Evolutionary conservation across 2,113 vertebrate species (phyloP).

Genomic region (Salvator merianae): DNA sequence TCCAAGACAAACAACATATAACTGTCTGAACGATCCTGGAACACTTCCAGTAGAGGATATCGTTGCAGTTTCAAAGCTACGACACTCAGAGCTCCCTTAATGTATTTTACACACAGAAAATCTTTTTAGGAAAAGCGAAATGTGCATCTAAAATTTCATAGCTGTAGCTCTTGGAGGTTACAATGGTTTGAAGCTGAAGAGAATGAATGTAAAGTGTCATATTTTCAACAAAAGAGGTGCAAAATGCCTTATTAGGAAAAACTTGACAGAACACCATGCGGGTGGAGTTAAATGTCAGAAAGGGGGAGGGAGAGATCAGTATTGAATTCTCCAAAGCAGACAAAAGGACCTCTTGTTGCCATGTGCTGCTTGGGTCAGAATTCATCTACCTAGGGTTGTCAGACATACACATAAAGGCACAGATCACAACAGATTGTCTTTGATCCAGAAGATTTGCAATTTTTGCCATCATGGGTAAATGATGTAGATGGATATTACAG

Average conservation of each 20-base stretch:
- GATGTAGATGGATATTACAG: not conserved
- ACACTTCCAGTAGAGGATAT: not conserved
- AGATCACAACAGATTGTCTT: not conserved
- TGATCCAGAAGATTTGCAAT: not conserved
- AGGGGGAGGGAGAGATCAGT: not conserved
- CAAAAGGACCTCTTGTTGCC: not conserved
- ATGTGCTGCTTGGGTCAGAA: not conserved
- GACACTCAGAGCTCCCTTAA: not conserved
- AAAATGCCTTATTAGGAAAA: not conserved
- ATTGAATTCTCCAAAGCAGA: not conserved
- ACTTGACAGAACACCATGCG: not conserved
- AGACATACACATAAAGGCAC: not conserved
- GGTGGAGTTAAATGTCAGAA: not conserved
- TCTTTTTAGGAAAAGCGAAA: conserved; percentile 16
- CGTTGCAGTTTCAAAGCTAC: conserved; percentile 1
- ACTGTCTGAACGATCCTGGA: conserved; percentile 9
- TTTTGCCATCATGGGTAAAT: not conserved
- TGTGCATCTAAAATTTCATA: conserved; percentile 27
- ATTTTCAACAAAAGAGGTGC: not conserved
- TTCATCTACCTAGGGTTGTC: not conserved
- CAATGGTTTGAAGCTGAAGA: conserved; percentile 14
- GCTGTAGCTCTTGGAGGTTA: not conserved
- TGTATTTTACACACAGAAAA: conserved; percentile 29
- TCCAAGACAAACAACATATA: conserved; percentile 25
- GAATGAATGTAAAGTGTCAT: not conserved